Percentiles rank a stretch among this genome's conserved stretches.
phyloP scores from a whole-genome alignment of 2,797 vertebrate species.

The Falco peregrinus region DNA sequence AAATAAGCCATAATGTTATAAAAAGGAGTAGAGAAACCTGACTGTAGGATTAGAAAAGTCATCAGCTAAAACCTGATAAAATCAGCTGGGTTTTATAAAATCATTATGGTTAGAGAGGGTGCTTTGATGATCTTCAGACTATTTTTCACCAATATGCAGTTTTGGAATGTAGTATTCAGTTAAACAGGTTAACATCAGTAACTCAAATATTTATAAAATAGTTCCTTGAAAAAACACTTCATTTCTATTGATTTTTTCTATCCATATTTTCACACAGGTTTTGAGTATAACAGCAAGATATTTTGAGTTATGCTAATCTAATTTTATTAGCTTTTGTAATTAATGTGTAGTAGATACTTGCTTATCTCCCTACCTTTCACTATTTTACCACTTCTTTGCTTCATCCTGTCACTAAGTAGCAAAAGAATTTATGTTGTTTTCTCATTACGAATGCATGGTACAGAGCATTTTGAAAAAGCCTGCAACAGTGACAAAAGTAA shows the following conservation, averaged over 20 bases:
- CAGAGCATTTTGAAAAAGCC: background rate
- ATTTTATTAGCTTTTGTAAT: background rate
- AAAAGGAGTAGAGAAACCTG: background rate
- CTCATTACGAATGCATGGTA: background rate
- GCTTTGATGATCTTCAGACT: background rate
- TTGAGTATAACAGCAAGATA: background rate
- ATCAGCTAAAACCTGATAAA: background rate
- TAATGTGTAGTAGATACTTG: background rate
- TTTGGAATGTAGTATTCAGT: background rate
- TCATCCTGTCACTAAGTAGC: background rate
- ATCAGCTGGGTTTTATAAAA: background rate
- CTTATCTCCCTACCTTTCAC: background rate
- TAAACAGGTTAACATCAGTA: background rate
- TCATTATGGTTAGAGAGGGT: background rate
- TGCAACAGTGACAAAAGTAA: background rate
- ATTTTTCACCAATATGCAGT: background rate
- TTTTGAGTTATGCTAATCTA: background rate
- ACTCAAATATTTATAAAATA: background rate
- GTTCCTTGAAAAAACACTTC: background rate
- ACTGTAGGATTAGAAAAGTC: background rate
- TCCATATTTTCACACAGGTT: background rate
- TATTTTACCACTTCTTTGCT: conserved; percentile 17
- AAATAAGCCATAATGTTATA: background rate
- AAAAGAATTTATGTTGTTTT: background rate
- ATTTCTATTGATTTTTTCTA: background rate